Evolutionary conservation across 2,888 invertebrate species (phyloP).

Genomic region (Chalcis sispes): DNA sequence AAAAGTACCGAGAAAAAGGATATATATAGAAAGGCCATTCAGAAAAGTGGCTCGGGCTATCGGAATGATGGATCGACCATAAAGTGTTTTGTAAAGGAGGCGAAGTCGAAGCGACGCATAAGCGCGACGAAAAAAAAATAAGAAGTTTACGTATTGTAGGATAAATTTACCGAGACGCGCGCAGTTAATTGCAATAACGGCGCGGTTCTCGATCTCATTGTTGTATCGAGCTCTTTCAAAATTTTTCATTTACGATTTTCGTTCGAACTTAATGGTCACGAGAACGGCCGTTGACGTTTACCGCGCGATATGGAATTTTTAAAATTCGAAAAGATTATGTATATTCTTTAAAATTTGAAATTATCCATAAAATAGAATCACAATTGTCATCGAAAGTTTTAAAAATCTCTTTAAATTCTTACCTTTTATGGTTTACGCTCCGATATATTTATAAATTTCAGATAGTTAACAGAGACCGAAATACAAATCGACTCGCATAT

Average conservation of each 20-base stretch:
- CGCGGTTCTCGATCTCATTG: constrained; percentile 2
- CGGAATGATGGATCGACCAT: constrained; percentile 56
- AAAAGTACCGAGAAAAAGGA: constrained; percentile 25
- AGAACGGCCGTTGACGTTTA: no score
- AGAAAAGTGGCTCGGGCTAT: constrained; percentile 49
- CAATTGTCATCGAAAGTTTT: no score
- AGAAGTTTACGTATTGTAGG: constrained; percentile 38
- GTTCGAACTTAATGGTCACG: no score
- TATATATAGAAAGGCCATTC: constrained; percentile 11
- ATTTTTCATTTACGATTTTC: constrained; percentile 19
- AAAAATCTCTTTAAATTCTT: no score
- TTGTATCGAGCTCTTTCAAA: background rate
- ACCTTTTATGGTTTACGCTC: no score
- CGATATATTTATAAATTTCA: no score
- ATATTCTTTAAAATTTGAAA: no score
- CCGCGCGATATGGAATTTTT: no score
- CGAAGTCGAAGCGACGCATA: constrained; percentile 19
- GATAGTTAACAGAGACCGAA: no score
- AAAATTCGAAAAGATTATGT: no score
- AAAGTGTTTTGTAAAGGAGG: constrained; percentile 49
- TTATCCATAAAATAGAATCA: no score
- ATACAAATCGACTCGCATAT: no score
- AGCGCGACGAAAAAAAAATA: constrained; percentile 5
- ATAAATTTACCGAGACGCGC: constrained; percentile 47
- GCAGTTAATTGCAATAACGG: constrained; percentile 39